phyloP scores from a whole-genome alignment of 2,888 invertebrate genomes.

The Dynastes hyllus region DNA sequence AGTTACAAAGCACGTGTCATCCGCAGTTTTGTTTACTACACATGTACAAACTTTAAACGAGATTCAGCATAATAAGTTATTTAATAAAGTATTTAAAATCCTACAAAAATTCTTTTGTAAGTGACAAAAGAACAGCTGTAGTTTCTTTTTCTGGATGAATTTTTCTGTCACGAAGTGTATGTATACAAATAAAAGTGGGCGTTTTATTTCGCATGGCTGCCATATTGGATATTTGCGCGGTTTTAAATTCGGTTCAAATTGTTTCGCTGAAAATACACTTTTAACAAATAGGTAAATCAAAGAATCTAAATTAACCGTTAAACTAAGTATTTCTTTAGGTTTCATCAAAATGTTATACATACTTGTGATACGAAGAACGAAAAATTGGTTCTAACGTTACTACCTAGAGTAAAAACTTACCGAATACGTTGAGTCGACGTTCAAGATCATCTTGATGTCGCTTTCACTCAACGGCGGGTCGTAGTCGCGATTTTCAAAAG shows the following conservation, averaged over 20 bases:
- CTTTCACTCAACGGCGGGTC: slow-evolving; percentile 36
- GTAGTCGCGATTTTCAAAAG: slow-evolving; percentile 24
- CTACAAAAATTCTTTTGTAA: not conserved
- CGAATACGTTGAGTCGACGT: slow-evolving; percentile 33
- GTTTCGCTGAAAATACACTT: not conserved
- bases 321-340: not conserved
- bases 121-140: not conserved
- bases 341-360: not conserved
- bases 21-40: no score
- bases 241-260: not conserved
- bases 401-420: slow-evolving; percentile 28
- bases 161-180: not conserved
- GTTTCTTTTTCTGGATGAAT: no score
- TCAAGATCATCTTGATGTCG: slow-evolving; percentile 42
- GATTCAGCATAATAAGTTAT: no score
- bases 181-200: not conserved
- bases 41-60: no score
- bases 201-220: slow-evolving; percentile 23
- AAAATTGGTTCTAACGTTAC: slow-evolving; percentile 1
- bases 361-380: not conserved
- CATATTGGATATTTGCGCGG: slow-evolving; percentile 29
- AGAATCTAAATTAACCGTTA: not conserved
- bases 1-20: no score
- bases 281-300: not conserved
- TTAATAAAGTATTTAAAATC: no score